Evolutionary conservation across 92 coral and sea anemone genomes (phyloP).

Genomic region (Metridium senile): DNA sequence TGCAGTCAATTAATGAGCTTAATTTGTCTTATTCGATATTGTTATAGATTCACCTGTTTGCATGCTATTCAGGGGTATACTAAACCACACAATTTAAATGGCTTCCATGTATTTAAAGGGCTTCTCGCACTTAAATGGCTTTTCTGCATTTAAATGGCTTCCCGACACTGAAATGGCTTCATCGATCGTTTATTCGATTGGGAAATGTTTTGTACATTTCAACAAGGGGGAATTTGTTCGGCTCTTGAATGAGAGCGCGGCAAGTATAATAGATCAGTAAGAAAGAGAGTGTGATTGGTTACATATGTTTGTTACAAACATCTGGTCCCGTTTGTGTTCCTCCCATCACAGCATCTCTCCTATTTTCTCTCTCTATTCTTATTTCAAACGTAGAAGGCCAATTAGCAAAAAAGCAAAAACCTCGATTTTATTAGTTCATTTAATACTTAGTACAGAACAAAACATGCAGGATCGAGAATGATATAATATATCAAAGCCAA

Average conservation of each 20-base stretch:
- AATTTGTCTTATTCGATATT: slow-evolving; percentile 73
- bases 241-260: slow-evolving; percentile 11
- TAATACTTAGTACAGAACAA: slow-evolving; percentile 23
- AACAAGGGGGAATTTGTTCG: neutral
- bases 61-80: slow-evolving; percentile 45
- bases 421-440: neutral
- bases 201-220: neutral
- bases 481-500: no score
- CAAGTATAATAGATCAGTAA: neutral
- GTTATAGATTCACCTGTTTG: slow-evolving; percentile 67
- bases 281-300: slow-evolving; percentile 6
- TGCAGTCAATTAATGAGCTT: slow-evolving; percentile 81
- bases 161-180: neutral
- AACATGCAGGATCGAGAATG: slow-evolving; percentile 15
- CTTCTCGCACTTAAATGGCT: slow-evolving; percentile 35
- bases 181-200: neutral
- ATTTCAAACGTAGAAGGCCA: slow-evolving; percentile 16
- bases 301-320: slow-evolving; percentile 14
- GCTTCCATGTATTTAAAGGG: slow-evolving; percentile 27
- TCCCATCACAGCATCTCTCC: neutral
- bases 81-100: slow-evolving; percentile 36
- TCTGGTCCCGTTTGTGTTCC: slow-evolving; percentile 30
- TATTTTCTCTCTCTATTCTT: slow-evolving; percentile 17
- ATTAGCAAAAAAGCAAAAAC: slow-evolving; percentile 28
- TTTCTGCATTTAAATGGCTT: slow-evolving; percentile 19